Conservation (phyloP, 2,888 invertebrate genomes). For the Ceramica pisi region DNA sequence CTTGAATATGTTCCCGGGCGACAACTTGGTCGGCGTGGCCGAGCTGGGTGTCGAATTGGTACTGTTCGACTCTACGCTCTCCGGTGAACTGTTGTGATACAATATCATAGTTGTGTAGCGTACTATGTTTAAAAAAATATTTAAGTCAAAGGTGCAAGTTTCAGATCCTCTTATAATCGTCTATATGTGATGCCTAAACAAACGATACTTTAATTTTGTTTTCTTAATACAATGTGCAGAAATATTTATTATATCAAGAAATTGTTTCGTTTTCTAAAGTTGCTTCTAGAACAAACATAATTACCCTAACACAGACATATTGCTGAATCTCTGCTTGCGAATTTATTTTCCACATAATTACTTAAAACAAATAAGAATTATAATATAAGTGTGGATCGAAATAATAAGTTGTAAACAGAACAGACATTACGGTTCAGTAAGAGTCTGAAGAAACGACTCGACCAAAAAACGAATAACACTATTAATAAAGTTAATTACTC, state of each 20-base stretch:
- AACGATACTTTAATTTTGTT: not conserved
- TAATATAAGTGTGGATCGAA: slow-evolving; percentile 1
- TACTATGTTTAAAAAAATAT: not conserved
- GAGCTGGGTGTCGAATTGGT: slow-evolving; percentile 86
- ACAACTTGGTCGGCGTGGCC: slow-evolving; percentile 93
- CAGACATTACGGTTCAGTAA: not conserved
- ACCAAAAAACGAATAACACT: not conserved
- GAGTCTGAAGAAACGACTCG: not conserved
- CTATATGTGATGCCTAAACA: not conserved
- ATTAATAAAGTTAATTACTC: not conserved
- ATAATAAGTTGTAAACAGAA: slow-evolving; percentile 7
- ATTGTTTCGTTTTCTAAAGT: not conserved
- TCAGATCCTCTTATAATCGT: not conserved
- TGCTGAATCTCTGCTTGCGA: slow-evolving; percentile 17
- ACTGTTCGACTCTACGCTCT: slow-evolving; percentile 87
- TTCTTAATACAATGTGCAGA: not conserved
- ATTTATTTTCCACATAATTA: slow-evolving; percentile 3
- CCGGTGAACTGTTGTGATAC: slow-evolving; percentile 76
- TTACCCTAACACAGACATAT: slow-evolving; percentile 31
- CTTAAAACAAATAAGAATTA: not conserved
- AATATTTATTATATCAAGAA: not conserved
- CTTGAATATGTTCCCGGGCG: slow-evolving; percentile 97
- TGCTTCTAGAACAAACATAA: slow-evolving; percentile 29
- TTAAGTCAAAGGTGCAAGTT: not conserved
- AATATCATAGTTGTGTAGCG: slow-evolving; percentile 38